A percentile compares a stretch with the other conserved stretches of the same genome.
phyloP scores from a whole-genome alignment of 2,113 vertebrate genomes.

The Tetrao urogallus region DNA sequence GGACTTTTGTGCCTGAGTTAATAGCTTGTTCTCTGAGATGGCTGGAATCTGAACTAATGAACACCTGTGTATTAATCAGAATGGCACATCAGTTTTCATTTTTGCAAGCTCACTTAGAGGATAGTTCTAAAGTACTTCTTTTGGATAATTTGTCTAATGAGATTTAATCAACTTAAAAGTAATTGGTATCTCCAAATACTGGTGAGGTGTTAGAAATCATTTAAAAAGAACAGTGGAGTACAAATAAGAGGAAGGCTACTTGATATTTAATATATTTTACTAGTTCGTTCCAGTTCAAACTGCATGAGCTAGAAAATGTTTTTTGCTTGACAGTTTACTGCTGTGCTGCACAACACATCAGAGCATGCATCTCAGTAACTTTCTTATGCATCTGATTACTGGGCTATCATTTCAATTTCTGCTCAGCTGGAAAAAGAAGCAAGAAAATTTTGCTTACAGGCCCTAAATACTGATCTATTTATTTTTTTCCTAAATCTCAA shows the following conservation, averaged over 20 bases:
- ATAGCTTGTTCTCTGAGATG: neutral
- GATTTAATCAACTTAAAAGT: neutral
- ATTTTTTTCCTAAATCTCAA: neutral
- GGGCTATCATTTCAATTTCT: neutral
- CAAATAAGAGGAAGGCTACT: neutral
- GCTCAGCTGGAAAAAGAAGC: neutral
- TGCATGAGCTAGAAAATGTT: neutral
- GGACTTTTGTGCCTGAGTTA: neutral
- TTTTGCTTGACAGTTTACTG: no score
- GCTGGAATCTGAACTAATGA: neutral
- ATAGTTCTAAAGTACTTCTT: neutral
- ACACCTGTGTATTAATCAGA: neutral
- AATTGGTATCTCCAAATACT: neutral
- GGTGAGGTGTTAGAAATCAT: neutral
- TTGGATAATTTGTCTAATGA: neutral
- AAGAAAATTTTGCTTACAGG: neutral
- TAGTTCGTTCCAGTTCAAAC: neutral
- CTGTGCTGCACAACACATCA: neutral
- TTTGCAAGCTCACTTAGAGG: neutral
- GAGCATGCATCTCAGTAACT: neutral
- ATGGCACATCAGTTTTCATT: neutral
- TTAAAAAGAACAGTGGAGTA: neutral
- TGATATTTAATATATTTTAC: rapidly evolving
- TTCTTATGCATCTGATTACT: neutral
- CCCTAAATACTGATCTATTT: neutral